Evolutionary conservation across 2,113 vertebrate species (phyloP).

Genomic region (Megalops atlanticus): DNA sequence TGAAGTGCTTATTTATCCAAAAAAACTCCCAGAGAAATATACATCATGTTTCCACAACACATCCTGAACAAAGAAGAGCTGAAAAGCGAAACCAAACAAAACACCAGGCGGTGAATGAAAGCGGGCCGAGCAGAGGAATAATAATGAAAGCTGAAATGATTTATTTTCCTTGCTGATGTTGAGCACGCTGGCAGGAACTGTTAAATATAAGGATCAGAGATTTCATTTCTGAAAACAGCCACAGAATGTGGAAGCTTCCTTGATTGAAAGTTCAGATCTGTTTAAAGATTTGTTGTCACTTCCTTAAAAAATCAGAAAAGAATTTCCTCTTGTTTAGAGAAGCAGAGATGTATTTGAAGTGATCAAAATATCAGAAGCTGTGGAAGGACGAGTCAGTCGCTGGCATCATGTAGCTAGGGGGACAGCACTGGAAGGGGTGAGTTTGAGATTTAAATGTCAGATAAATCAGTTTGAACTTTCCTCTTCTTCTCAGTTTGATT

Average conservation of each 20-base stretch:
- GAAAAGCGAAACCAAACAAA: neutral
- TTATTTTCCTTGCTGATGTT: neutral
- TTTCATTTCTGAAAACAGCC: conserved; percentile 40
- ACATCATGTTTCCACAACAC: neutral
- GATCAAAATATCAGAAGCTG: neutral
- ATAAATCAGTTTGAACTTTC: conserved; percentile 21
- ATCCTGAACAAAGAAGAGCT: neutral
- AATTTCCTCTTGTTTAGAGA: conserved; percentile 49
- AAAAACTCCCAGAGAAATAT: neutral
- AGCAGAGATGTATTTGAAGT: neutral
- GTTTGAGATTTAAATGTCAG: conserved; percentile 37
- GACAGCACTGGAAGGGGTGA: neutral
- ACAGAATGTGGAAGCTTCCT: conserved; percentile 10
- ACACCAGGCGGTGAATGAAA: conserved; percentile 30
- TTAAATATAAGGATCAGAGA: neutral
- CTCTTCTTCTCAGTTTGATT: conserved; percentile 7
- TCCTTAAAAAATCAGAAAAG: conserved; percentile 44
- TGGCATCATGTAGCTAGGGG: conserved; percentile 38
- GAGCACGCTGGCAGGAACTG: neutral
- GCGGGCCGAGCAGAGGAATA: conserved; percentile 31
- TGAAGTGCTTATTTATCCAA: neutral
- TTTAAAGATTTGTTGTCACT: conserved; percentile 49
- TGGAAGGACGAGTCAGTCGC: conserved; percentile 35
- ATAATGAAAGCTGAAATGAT: neutral
- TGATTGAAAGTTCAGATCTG: conserved; percentile 36